Conservation (phyloP, 2,888 invertebrate genomes). For the Synanthedon myopaeformis region DNA sequence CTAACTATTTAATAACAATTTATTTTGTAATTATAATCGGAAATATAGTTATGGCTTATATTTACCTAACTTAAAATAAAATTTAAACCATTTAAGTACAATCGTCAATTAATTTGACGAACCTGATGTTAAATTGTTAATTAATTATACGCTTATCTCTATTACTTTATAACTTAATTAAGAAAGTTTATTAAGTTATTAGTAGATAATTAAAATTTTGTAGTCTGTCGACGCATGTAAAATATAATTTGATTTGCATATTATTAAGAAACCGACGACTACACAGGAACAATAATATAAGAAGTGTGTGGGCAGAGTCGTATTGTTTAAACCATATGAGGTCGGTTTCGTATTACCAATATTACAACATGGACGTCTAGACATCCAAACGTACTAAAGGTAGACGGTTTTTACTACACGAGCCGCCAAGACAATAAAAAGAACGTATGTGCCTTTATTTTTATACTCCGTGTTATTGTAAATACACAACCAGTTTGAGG, state of each 20-base stretch:
- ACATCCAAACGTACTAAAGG: conserved; percentile 26
- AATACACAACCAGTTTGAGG: too few relatives aligned
- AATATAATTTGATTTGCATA: conserved; percentile 32
- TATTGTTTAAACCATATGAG: conserved; percentile 31
- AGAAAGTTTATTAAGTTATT: neutral
- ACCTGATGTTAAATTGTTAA: neutral
- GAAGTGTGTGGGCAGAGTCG: conserved; percentile 33
- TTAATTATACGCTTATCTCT: neutral
- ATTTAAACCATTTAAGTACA: too few relatives aligned
- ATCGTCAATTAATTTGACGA: too few relatives aligned
- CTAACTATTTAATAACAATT: neutral
- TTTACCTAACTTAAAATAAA: too few relatives aligned
- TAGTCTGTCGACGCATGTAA: neutral
- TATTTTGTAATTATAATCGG: neutral
- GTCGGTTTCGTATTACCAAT: conserved; percentile 8
- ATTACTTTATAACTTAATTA: neutral
- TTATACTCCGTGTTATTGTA: too few relatives aligned
- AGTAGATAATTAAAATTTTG: neutral
- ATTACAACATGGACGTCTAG: conserved; percentile 44
- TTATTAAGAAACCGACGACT: conserved; percentile 32
- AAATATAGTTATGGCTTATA: neutral
- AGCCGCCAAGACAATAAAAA: too few relatives aligned
- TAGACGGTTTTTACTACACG: conserved; percentile 40
- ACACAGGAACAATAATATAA: conserved; percentile 26
- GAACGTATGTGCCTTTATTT: too few relatives aligned